Conservation (phyloP, 1,140 invertebrate genomes). For the Drusus annulatus region DNA sequence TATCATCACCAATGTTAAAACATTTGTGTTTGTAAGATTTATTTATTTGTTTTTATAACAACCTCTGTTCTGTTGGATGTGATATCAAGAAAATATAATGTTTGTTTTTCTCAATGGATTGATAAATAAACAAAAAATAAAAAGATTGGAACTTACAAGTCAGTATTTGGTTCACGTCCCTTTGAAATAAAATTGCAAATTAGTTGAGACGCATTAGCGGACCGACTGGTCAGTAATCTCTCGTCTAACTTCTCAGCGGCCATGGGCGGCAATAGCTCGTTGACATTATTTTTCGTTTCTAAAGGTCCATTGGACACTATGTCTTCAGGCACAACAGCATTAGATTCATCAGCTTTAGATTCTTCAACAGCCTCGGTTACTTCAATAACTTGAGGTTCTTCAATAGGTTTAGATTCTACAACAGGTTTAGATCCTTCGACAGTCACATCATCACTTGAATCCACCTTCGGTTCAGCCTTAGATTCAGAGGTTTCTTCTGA, state of each 20-base stretch:
- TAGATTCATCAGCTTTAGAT: constrained; percentile 6
- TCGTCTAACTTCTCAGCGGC: constrained; percentile 24
- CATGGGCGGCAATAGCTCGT: not conserved
- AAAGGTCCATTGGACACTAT: constrained; percentile 31
- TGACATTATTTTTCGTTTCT: not conserved
- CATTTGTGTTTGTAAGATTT: no score
- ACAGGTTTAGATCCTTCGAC: not conserved
- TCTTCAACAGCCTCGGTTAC: not conserved
- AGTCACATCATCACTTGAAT: not conserved
- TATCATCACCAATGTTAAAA: no score
- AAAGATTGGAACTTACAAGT: constrained; percentile 45
- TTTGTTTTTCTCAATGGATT: constrained; percentile 2
- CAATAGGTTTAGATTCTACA: not conserved
- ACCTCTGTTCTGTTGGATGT: no score
- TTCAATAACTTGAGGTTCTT: not conserved
- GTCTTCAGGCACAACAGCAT: not conserved
- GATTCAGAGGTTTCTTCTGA: not conserved
- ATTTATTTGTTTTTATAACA: no score
- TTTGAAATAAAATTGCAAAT: constrained; percentile 54
- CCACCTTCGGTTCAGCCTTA: no score
- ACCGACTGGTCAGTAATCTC: constrained; percentile 46
- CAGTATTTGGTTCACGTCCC: constrained; percentile 44
- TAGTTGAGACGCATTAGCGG: constrained; percentile 50
- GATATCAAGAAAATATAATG: no score
- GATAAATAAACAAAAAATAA: not conserved